These are phyloP conservation scores for Syncerus caffer DNA, from an alignment of 2,797 vertebrate genomes.

Conservation along the genomic window DNA sequence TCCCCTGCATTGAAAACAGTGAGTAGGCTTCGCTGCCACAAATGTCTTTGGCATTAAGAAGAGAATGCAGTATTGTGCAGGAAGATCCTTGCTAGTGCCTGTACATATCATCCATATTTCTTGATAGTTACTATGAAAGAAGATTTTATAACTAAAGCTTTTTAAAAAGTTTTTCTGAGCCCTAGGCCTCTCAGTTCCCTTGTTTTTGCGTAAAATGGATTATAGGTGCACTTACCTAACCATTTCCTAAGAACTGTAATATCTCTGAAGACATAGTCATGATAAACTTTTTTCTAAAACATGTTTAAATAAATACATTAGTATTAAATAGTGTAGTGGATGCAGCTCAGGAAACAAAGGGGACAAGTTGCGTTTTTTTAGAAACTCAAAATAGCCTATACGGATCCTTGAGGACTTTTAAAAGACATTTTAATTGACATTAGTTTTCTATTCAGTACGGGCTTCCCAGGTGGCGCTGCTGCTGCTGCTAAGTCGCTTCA, in stretches of 20 bases:
- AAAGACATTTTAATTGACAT: not conserved
- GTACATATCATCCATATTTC: not conserved
- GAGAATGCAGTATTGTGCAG: not conserved
- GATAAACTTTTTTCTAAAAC: not conserved
- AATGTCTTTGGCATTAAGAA: not conserved
- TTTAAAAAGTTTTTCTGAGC: not conserved
- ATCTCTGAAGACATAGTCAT: not conserved
- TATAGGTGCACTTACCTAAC: not conserved
- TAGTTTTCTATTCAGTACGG: not conserved
- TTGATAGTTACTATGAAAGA: not conserved
- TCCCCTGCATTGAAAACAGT: not conserved
- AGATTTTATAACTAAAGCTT: not conserved
- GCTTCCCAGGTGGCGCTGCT: not conserved
- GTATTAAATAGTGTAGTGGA: not conserved
- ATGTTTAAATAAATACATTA: not conserved
- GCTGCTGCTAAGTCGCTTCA: too few relatives aligned
- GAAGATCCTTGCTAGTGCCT: not conserved
- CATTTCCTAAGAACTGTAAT: not conserved
- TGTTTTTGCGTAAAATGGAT: not conserved
- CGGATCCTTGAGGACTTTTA: not conserved
- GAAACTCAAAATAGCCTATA: not conserved
- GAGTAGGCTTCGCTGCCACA: not conserved
- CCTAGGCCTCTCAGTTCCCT: not conserved
- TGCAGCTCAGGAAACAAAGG: not conserved
- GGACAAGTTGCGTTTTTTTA: not conserved